Base-by-base conservation (phyloP, 2,113 vertebrate species). In the Chrysemys picta region DNA sequence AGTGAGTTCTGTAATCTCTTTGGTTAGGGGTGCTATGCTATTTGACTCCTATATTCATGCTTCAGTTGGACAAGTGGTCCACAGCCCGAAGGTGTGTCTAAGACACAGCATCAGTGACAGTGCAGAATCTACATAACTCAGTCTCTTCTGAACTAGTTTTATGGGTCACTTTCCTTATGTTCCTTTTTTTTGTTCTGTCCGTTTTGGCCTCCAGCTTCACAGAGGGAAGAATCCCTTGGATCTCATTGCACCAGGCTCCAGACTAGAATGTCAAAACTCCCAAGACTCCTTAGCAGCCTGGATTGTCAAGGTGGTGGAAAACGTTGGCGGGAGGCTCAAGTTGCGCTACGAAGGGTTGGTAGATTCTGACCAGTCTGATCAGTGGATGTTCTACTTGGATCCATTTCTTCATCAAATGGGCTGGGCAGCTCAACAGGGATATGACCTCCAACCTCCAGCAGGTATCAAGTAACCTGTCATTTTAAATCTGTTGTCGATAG, bases 311-410 rank as follows among this genome's bases (percentile, higher is more conserved):
- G 99, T 99, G 59, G 98, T 99, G 31, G 99, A 99, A 69, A 99
- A 99, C 3, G 97, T 99, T 2, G 99, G 99, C 1, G 99, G 99
- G 22, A 98, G 99, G 85, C 98, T 99, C 81, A 99, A 98, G 89
- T 86, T 99, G 89, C 95, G 98, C 22, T 99, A 99, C 2, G 97
- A 99, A 31, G 99, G 99, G 89, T 98, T 99, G 8, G 98, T 98
- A 75, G 98, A 98, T 79, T 98, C 98, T 52, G 98, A 99, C 31
- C 97, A 97, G 75, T 98, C 97, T 76, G 98, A 98, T 14, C 97
- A 98, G 17, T 99, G 99, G 99, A 97, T 99, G 13, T 99, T 99
- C 97, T 99, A 99, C 97, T 98, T 99, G 95, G 98, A 99, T 97
- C 99, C 99, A 9, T 98, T 98, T 94, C 98, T 99, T 92, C 99